Evolutionary conservation across 2,113 vertebrate genomes (phyloP).

Genomic region (Grallaria varia): DNA sequence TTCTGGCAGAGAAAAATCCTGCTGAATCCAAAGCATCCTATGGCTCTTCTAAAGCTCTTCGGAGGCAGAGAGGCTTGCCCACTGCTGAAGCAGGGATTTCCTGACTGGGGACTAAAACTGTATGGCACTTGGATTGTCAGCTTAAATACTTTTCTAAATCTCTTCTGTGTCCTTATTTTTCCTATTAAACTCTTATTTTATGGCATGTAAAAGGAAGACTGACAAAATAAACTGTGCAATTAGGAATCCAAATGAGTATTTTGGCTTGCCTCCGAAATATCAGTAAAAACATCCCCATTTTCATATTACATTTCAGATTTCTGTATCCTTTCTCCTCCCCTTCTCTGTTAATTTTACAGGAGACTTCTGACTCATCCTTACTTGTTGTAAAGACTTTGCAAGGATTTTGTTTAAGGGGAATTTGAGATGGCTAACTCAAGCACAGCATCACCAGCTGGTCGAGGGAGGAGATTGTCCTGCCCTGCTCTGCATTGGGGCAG

Average conservation of each 20-base stretch:
- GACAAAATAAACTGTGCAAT: not conserved
- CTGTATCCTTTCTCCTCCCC: not conserved
- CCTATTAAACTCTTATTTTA: not conserved
- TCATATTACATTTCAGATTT: not conserved
- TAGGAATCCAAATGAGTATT: not conserved
- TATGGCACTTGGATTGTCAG: not conserved
- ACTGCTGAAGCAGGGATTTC: not conserved
- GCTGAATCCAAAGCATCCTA: not conserved
- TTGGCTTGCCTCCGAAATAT: not conserved
- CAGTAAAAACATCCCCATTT: not conserved
- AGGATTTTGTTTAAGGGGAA: not conserved
- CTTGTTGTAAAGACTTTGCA: not conserved
- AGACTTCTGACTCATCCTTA: not conserved
- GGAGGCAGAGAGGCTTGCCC: not conserved
- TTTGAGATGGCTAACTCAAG: not conserved
- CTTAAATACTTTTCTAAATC: not conserved
- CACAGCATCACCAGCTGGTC: fast-evolving
- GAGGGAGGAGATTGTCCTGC: not conserved
- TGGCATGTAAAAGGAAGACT: not conserved
- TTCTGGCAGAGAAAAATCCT: not conserved
- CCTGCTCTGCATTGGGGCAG: not conserved
- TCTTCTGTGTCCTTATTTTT: not conserved
- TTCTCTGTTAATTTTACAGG: not conserved
- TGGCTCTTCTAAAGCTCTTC: not conserved
- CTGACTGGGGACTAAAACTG: not conserved